Base-by-base conservation (phyloP, 2,113 vertebrate genomes). In the Petroica traversi region DNA sequence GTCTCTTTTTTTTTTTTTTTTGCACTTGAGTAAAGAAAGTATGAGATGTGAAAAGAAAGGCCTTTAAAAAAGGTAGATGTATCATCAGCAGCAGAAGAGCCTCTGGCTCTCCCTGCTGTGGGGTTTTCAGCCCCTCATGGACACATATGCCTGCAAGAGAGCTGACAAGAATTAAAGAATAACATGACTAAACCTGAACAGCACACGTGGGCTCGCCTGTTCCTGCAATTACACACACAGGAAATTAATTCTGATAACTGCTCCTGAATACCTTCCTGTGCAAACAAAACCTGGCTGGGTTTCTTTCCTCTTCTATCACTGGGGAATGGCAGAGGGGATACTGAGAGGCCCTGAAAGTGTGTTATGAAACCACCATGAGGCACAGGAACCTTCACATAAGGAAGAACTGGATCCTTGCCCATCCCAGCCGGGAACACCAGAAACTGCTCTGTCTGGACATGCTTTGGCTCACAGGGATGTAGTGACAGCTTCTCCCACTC, bases 351-450 rank as follows among this genome's bases (percentile, higher is more conserved):
- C 67, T 40, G 52, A 54, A 92, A 54, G 34, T 1, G 1, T 20
- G 36, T 68, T 81, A 51, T 5, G 19, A 69, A 88, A 68, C 49
- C 19, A 52, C 23, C 2, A 2, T 3, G 3, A 80, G 48, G 24
- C 3, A 0, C 29, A 57, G 31, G 34, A 71, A 54, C 29, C 3
- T 79, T 79, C 5, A 2, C 4, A 1, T 58, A 41, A 38, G n/a
- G 36, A 46, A 66, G 66, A 85, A 36, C 5, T 43, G 59, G 36
- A 68, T 89, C 46, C 33, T 34, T 4, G 4, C 49, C 62, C 15
- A 19, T 52, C 31, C 71, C 6, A 6, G n/a, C 49, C 0, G 0
- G 49, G n/a, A 84, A 48, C 29, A 34, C 11, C 1, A 1, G 48
- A 41, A n/a, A 22, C 52, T 51, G 51, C 55, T 57, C 25, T 19